A percentile compares a stretch with the other conserved stretches of the same genome.
phyloP scores from a whole-genome alignment of 2,888 invertebrate genomes.

The Boloria euphrosyne region DNA sequence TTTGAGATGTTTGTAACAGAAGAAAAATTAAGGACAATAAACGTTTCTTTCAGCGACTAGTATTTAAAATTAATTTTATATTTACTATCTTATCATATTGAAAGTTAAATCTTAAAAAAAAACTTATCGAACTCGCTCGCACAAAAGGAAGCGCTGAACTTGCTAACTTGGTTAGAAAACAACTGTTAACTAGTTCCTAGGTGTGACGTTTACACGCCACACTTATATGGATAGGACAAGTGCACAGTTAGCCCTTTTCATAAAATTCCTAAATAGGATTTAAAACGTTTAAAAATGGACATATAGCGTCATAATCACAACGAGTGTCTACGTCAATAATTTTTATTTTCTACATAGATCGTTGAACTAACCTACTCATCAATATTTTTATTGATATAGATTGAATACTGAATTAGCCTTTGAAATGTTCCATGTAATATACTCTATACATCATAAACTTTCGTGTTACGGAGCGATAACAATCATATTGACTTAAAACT shows the following conservation, averaged over 20 bases:
- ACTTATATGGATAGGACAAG: slow-evolving; percentile 5
- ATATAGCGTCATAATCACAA: neutral
- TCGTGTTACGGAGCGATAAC: slow-evolving; percentile 4
- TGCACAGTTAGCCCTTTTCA: neutral
- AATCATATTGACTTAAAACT: slow-evolving; percentile 4
- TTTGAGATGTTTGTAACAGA: too few relatives aligned
- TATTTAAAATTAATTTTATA: too few relatives aligned
- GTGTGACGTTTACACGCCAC: slow-evolving; percentile 6
- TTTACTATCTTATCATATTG: too few relatives aligned
- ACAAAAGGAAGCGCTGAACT: slow-evolving; percentile 8
- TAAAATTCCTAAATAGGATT: neutral
- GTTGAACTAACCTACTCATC: too few relatives aligned
- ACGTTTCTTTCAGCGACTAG: too few relatives aligned
- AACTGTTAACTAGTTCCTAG: slow-evolving; percentile 18
- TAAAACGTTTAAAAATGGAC: slow-evolving; percentile 3
- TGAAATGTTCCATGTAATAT: neutral
- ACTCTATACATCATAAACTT: neutral
- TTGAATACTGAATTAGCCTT: neutral
- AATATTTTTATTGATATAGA: neutral
- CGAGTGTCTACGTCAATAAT: too few relatives aligned
- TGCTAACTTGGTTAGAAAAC: slow-evolving; percentile 15
- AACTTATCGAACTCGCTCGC: neutral
- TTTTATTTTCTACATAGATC: too few relatives aligned
- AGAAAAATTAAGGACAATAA: too few relatives aligned
- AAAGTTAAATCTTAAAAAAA: too few relatives aligned